These are phyloP conservation scores for Troides helena DNA, from an alignment of 2,888 invertebrate genomes.

Conservation along the genomic window DNA sequence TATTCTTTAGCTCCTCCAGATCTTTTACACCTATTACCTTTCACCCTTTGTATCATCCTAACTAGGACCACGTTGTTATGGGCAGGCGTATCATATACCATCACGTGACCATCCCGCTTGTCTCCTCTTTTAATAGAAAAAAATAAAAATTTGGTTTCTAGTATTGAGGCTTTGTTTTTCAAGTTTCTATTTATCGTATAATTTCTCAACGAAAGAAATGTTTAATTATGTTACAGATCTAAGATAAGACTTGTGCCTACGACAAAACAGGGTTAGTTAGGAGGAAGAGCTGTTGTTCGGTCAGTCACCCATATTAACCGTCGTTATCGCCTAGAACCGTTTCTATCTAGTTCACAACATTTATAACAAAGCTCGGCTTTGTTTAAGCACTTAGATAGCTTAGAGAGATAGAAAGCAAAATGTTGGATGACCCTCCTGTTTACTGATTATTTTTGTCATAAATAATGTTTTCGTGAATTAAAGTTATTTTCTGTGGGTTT, in stretches of 20 bases:
- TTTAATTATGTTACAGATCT: background rate
- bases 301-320: slow-evolving; percentile 20
- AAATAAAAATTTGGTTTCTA: too few relatives aligned
- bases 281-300: slow-evolving; percentile 18
- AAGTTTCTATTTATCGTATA: too few relatives aligned
- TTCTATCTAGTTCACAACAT: slow-evolving; percentile 20
- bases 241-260: background rate
- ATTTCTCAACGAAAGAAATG: background rate
- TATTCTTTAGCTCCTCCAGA: too few relatives aligned
- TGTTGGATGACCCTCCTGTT: slow-evolving; percentile 6
- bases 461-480: too few relatives aligned
- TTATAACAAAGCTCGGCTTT: slow-evolving; percentile 17
- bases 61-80: too few relatives aligned
- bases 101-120: too few relatives aligned
- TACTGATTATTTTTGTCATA: background rate
- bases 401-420: background rate
- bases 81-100: too few relatives aligned
- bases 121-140: too few relatives aligned
- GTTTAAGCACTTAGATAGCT: slow-evolving; percentile 8
- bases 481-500: too few relatives aligned
- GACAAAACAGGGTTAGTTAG: slow-evolving; percentile 14
- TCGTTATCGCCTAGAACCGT: slow-evolving; percentile 14
- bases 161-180: too few relatives aligned
- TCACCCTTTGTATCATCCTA: too few relatives aligned
- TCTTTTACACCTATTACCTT: too few relatives aligned